Percentiles rank a stretch among this genome's conserved stretches.
Conservation (phyloP, 2,888 invertebrate species). For the Ophraella communa region DNA sequence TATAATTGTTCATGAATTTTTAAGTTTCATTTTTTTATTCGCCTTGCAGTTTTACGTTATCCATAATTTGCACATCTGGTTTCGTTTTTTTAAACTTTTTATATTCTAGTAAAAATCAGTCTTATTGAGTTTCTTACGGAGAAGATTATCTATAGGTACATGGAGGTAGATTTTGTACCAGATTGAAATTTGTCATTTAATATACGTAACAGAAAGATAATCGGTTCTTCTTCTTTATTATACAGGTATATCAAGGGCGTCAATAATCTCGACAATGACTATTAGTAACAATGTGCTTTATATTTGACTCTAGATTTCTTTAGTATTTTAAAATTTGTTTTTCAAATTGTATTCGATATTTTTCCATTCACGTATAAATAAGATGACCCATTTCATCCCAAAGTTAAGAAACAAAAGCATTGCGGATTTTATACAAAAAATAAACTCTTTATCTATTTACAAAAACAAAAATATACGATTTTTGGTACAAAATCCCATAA, state of each 20-base stretch:
- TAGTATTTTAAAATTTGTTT: not conserved
- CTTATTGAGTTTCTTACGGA: constrained; percentile 56
- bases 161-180: constrained; percentile 49
- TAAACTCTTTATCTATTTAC: constrained; percentile 31
- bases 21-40: constrained; percentile 1
- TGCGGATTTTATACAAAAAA: constrained; percentile 28
- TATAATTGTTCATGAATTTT: not conserved
- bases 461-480: constrained; percentile 32
- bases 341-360: not conserved
- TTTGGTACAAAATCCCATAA: constrained; percentile 27
- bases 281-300: not conserved
- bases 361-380: constrained; percentile 16
- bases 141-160: constrained; percentile 47
- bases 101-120: constrained; percentile 61
- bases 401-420: constrained; percentile 10
- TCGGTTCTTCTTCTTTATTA: not conserved
- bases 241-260: not conserved
- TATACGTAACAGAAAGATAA: constrained; percentile 5
- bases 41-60: constrained; percentile 6
- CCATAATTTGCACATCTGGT: constrained; percentile 32
- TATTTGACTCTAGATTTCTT: not conserved
- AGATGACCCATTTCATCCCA: constrained; percentile 8
- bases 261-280: too few relatives aligned
- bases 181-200: constrained; percentile 18
- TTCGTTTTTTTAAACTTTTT: constrained; percentile 34